Percentiles rank a stretch among this genome's conserved stretches.
Evolutionary conservation across 2,797 vertebrate genomes (phyloP).

Genomic region (Trichosurus vulpecula): DNA sequence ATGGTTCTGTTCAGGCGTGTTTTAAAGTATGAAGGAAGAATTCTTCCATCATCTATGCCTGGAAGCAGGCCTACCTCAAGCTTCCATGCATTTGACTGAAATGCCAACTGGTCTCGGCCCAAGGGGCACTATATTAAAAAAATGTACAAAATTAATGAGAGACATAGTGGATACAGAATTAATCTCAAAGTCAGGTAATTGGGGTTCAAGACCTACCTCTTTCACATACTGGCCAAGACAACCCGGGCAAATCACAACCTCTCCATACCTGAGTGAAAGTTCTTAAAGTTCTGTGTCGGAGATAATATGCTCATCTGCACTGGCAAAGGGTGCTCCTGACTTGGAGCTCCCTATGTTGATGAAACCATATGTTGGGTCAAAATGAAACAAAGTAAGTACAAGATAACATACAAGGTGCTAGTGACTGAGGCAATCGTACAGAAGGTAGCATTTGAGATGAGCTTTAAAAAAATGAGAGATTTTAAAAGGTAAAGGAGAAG

Average conservation of each 20-base stretch:
- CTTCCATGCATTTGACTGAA: background rate
- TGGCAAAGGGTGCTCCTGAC: background rate
- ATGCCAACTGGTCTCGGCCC: background rate
- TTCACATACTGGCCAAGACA: background rate
- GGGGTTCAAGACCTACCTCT: background rate
- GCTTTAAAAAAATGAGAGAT: background rate
- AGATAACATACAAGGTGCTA: background rate
- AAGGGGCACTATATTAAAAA: background rate
- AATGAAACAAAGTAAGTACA: background rate
- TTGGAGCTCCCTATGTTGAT: background rate
- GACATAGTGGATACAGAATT: background rate
- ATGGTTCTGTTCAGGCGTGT: background rate
- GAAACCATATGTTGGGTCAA: background rate
- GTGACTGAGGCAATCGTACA: background rate
- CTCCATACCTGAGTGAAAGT: background rate
- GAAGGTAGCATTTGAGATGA: background rate
- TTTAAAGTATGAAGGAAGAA: background rate
- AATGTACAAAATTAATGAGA: background rate
- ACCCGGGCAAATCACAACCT: background rate
- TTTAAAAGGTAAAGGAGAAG: background rate
- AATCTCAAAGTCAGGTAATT: background rate
- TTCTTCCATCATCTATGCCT: background rate
- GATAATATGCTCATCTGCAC: background rate
- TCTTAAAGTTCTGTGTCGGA: background rate
- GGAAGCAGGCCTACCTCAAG: background rate